Base-by-base conservation (phyloP, 64 coral and sea anemone genomes). In the Trachythela sp. region DNA sequence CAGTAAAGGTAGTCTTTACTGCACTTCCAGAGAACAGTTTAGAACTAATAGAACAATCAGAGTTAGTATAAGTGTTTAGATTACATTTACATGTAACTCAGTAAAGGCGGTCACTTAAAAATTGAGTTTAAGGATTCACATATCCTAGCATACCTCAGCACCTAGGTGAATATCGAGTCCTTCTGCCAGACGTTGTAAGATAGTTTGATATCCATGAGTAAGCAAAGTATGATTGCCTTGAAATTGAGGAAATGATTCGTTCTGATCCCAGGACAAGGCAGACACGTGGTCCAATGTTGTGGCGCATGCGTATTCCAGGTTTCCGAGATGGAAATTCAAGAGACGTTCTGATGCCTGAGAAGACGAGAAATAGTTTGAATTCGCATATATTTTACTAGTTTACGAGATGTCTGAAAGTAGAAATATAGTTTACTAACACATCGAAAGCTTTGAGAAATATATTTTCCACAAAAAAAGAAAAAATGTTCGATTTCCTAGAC, bases 281-380 rank as follows among this genome's bases (percentile, higher is more conserved):
- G 95, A 98, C 8, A 98, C 95, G 43, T 92, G 90, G 24, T 83
- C 67, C 4, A 98, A 91, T 2, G 88, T 91, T 5, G 95, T 91
- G 4, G 95, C 95, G 70, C 95, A 98, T 30, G 89, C 85, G 36
- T 92, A 98, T 70, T 98, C 95, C 6, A 98, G 84, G 41, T 98
- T 98, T 34, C 95, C 95, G 67, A 98, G 71, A 83, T 98, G 95
- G 88, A 98, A 98, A 84, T 98, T 90, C 9, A 98, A 56, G 34
- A 98, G 48, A 15, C 92, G 91, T 14, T 98, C 85, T 32, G 94
- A 93, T 67, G 92, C 36, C 95, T 98, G 54, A 26, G 86, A 94
- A 14, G 84, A 70, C 9, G 70, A 87, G 29, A 30, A 60, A 31
- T 15, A 92, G 14, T 83, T 26, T 11, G 27, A 89, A 48, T 29